These are phyloP conservation scores for Myocastor coypus DNA, from an alignment of 2,113 vertebrate species.

Conservation along the genomic window DNA sequence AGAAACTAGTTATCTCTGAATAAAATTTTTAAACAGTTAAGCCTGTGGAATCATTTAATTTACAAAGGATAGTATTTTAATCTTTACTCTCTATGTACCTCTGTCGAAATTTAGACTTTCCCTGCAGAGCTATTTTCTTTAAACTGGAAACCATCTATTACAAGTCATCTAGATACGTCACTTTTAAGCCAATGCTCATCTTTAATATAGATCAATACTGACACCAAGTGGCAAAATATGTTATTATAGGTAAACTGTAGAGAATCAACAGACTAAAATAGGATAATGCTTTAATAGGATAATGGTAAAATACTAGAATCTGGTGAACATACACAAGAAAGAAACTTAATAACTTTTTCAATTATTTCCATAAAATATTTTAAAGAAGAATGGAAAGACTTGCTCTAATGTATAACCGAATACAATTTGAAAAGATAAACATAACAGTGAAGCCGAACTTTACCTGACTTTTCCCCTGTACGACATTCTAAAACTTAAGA, in stretches of 20 bases:
- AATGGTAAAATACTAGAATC: background rate
- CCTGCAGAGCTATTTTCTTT: slow-evolving; percentile 33
- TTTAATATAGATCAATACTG: slow-evolving; percentile 54
- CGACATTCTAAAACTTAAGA: slow-evolving; percentile 8
- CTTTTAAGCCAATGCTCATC: background rate
- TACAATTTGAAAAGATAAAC: background rate
- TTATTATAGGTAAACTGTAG: background rate
- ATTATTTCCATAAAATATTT: background rate
- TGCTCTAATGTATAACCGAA: background rate
- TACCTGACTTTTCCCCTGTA: background rate
- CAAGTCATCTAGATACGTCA: background rate
- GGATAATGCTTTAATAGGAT: background rate
- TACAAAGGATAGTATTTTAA: slow-evolving; percentile 38
- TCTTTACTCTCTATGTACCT: slow-evolving; percentile 41
- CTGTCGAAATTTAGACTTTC: slow-evolving; percentile 64
- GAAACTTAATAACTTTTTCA: background rate
- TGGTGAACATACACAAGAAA: background rate
- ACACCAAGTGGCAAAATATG: slow-evolving; percentile 56
- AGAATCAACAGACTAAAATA: background rate
- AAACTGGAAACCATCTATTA: background rate
- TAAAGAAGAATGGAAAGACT: background rate
- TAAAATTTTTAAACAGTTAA: slow-evolving; percentile 56
- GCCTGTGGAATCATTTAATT: slow-evolving; percentile 31
- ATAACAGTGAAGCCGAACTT: background rate
- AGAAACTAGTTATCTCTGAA: slow-evolving; percentile 27